phyloP scores from a whole-genome alignment of 1,140 invertebrate genomes.

The Diuraphis noxia region DNA sequence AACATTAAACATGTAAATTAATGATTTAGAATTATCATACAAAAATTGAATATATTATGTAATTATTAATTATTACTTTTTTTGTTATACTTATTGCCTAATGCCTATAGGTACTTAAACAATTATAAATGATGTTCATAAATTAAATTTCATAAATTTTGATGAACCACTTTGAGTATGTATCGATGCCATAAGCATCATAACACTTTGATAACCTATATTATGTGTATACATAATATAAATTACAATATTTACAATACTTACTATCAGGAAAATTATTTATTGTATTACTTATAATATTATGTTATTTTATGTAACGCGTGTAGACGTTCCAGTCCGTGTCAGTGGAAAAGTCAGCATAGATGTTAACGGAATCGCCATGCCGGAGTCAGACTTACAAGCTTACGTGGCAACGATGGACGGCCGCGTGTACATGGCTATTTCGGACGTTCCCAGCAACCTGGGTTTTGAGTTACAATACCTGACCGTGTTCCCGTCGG shows the following conservation, averaged over 20 bases:
- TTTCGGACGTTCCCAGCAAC: constrained; percentile 74
- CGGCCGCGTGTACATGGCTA: constrained; percentile 86
- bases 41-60: background rate
- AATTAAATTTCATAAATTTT: too few relatives aligned
- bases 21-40: background rate
- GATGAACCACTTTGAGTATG: too few relatives aligned
- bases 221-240: too few relatives aligned
- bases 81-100: too few relatives aligned
- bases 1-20: background rate
- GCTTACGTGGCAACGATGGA: constrained; percentile 88
- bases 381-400: constrained; percentile 83
- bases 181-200: too few relatives aligned
- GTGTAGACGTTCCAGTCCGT: constrained; percentile 74
- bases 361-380: constrained; percentile 72
- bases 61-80: too few relatives aligned
- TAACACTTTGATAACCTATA: too few relatives aligned
- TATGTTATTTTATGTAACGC: background rate
- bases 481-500: constrained; percentile 75
- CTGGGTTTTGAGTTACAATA: constrained; percentile 80
- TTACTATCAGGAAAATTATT: background rate
- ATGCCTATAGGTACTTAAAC: too few relatives aligned
- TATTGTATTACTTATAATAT: background rate
- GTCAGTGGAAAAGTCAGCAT: constrained; percentile 84
- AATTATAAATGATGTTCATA: too few relatives aligned
- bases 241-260: too few relatives aligned